Conservation (phyloP, 2,888 invertebrate species). For the Microctonus hyperodae region DNA sequence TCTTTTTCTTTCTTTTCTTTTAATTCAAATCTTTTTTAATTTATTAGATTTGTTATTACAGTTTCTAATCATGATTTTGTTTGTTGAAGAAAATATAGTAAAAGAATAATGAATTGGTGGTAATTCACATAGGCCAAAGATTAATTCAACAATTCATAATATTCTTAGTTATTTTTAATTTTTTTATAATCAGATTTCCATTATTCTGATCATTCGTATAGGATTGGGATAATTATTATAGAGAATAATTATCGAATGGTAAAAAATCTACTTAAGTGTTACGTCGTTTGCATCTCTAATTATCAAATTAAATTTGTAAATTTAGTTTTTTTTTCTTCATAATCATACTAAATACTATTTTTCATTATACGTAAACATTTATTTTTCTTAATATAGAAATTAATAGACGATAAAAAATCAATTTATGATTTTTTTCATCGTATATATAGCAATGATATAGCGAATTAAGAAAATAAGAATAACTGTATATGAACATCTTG, state of each 20-base stretch:
- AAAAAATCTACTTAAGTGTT: not conserved
- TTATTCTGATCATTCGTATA: not conserved
- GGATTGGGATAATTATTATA: not conserved
- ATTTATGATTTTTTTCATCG: not conserved
- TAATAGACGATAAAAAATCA: not conserved
- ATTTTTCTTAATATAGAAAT: not conserved
- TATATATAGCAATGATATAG: not conserved
- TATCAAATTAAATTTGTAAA: not conserved
- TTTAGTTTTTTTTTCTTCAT: not conserved
- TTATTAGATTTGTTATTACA: conserved; percentile 9
- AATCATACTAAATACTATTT: not conserved
- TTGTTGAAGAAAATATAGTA: not conserved
- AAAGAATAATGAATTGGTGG: conserved; percentile 1
- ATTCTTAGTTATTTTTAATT: not conserved
- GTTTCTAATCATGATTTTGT: not conserved
- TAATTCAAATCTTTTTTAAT: conserved; percentile 12
- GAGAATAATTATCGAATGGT: not conserved
- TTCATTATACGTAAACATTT: not conserved
- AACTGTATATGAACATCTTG: conserved; percentile 24
- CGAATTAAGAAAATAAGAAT: not conserved
- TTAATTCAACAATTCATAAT: conserved; percentile 14
- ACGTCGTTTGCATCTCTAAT: not conserved
- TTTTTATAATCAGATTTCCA: not conserved
- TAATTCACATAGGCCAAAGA: conserved; percentile 24
- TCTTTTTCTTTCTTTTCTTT: no score